These are phyloP conservation scores for Apomyelois bistriatella DNA, from an alignment of 2,888 invertebrate genomes.

Conservation along the genomic window DNA sequence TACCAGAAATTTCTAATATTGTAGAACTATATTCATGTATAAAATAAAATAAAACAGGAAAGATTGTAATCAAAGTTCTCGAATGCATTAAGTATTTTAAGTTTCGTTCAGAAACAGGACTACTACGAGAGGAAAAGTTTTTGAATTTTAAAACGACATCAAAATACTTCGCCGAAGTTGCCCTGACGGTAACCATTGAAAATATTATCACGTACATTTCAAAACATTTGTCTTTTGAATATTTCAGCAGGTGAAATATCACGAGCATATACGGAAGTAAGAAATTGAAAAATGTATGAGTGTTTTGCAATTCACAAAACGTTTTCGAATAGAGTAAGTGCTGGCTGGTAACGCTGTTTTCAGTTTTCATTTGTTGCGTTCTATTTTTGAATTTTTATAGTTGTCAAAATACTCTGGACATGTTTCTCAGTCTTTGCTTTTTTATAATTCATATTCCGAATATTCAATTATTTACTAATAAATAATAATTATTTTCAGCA, in stretches of 20 bases:
- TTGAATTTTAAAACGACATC: neutral
- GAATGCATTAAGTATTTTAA: too few relatives aligned
- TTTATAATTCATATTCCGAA: too few relatives aligned
- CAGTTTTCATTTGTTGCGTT: neutral
- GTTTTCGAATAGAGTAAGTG: neutral
- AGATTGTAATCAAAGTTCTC: too few relatives aligned
- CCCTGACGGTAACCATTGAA: neutral
- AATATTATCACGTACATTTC: constrained; percentile 6
- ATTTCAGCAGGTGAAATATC: constrained; percentile 3
- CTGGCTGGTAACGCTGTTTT: neutral
- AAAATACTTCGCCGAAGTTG: neutral
- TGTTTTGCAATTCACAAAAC: neutral
- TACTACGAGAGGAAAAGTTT: neutral
- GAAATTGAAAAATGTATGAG: constrained; percentile 6
- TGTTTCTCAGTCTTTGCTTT: too few relatives aligned
- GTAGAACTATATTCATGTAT: too few relatives aligned
- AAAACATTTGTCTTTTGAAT: constrained; percentile 10
- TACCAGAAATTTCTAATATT: too few relatives aligned
- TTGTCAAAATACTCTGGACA: too few relatives aligned
- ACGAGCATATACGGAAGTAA: neutral
- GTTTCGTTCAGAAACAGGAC: too few relatives aligned
- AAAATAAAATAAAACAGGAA: too few relatives aligned
- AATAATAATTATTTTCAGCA: too few relatives aligned
- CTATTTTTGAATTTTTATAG: neutral
- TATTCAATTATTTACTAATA: too few relatives aligned